Conservation (phyloP, 2,888 invertebrate species). For the Leucozona laternaria region DNA sequence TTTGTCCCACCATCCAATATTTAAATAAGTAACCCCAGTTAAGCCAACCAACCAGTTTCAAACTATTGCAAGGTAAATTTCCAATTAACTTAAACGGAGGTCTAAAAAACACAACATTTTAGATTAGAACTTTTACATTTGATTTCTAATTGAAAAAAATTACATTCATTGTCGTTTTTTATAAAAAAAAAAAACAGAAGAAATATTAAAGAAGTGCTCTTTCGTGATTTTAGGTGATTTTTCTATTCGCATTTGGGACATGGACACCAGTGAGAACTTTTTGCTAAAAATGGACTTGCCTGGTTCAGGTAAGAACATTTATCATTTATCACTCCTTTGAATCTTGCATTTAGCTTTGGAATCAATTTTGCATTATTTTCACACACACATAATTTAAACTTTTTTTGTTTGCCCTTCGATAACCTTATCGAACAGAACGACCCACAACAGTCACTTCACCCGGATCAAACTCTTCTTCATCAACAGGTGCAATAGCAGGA, state of each 20-base stretch:
- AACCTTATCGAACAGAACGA: conserved; percentile 40
- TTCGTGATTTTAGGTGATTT: conserved; percentile 88
- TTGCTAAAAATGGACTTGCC: conserved; percentile 88
- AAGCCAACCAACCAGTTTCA: no score
- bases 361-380: background rate
- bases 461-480: conserved; percentile 54
- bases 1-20: background rate
- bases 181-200: no score
- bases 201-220: no score
- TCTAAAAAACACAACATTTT: no score
- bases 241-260: conserved; percentile 95
- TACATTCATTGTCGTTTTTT: no score
- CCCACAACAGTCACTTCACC: conserved; percentile 66
- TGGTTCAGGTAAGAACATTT: conserved; percentile 74
- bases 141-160: no score
- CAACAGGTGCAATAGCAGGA: conserved; percentile 65
- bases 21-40: background rate
- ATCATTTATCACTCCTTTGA: background rate
- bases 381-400: background rate
- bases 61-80: no score
- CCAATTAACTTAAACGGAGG: no score
- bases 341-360: background rate
- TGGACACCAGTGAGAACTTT: conserved; percentile 96
- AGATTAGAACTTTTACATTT: no score
- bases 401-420: background rate